Conservation (phyloP, 2,797 vertebrate species). For the Takifugu ocellatus region DNA sequence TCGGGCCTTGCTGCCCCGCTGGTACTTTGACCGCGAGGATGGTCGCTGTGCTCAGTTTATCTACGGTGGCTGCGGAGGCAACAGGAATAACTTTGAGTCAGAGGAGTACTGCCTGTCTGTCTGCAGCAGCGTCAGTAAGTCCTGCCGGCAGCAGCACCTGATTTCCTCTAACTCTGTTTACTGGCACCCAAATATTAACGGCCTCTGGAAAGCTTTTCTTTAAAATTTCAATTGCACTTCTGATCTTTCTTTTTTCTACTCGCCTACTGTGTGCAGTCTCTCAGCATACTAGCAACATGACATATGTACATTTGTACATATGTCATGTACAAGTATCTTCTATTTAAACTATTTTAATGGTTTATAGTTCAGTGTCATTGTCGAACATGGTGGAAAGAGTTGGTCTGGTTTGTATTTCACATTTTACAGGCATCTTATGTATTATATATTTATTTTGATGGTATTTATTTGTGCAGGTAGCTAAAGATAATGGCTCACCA, state of each 20-base stretch:
- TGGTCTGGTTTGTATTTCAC: too few species aligned
- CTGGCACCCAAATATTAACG: slow-evolving; percentile 24
- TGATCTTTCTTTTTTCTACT: slow-evolving; percentile 23
- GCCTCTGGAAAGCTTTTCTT: slow-evolving; percentile 8
- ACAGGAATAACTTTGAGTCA: slow-evolving; percentile 99
- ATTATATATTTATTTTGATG: slow-evolving; percentile 10
- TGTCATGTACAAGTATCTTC: too few species aligned
- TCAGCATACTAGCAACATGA: too few species aligned
- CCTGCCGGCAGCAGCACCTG: slow-evolving; percentile 49
- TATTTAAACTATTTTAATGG: neutral
- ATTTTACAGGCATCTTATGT: slow-evolving; percentile 19
- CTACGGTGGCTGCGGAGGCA: slow-evolving; percentile 97
- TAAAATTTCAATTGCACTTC: slow-evolving; percentile 8
- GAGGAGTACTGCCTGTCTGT: slow-evolving; percentile 97
- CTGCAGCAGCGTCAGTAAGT: slow-evolving; percentile 98
- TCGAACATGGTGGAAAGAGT: too few species aligned
- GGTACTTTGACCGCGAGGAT: slow-evolving; percentile 93
- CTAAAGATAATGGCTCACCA: neutral
- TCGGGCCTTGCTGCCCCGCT: slow-evolving; percentile 93
- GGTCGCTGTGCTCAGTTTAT: slow-evolving; percentile 94
- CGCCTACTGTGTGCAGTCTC: slow-evolving; percentile 1
- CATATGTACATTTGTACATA: too few species aligned
- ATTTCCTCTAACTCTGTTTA: slow-evolving; percentile 31
- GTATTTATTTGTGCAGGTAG: slow-evolving; percentile 14
- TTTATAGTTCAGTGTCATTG: too few species aligned